Percentiles rank a stretch among this genome's conserved stretches.
Evolutionary conservation across 1,140 invertebrate species (phyloP).

Genomic region (Babylonia areolata): DNA sequence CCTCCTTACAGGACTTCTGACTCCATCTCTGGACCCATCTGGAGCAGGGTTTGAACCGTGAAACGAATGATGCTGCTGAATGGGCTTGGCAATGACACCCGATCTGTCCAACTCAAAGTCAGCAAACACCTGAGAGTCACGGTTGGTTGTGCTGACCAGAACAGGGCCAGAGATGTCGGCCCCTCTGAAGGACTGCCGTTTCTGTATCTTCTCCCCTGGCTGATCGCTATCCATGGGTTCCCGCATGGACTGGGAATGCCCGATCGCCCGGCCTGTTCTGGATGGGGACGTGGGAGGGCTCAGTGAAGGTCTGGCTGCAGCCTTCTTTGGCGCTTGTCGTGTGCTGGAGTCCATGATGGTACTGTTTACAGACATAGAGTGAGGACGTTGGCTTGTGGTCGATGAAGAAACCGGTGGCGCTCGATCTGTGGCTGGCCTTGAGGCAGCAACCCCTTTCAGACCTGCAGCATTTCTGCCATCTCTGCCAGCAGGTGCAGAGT

Average conservation of each 20-base stretch:
- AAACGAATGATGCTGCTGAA: background rate
- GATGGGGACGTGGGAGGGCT: constrained; percentile 31
- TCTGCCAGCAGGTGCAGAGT: background rate
- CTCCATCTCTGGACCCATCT: background rate
- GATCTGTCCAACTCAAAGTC: constrained; percentile 46
- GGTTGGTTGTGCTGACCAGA: constrained; percentile 55
- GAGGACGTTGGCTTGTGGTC: background rate
- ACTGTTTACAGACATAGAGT: background rate
- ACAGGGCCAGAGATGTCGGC: constrained; percentile 55
- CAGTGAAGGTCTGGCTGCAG: constrained; percentile 14
- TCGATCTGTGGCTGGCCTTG: background rate
- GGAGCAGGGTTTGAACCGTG: constrained; percentile 20
- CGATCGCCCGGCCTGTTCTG: background rate
- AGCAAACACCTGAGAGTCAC: constrained; percentile 53
- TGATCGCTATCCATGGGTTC: background rate
- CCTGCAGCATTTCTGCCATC: background rate
- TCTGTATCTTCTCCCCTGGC: constrained; percentile 33
- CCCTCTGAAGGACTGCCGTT: constrained; percentile 46
- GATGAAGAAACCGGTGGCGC: background rate
- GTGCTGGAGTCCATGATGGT: background rate
- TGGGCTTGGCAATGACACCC: constrained; percentile 30
- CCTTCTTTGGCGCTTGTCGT: background rate
- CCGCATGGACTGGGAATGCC: constrained; percentile 29
- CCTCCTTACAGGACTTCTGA: constrained; percentile 28
- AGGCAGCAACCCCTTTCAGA: background rate